Percentiles rank a stretch among this genome's conserved stretches.
Conservation (phyloP, 2,113 vertebrate genomes). For the Prochilodus magdalenae region DNA sequence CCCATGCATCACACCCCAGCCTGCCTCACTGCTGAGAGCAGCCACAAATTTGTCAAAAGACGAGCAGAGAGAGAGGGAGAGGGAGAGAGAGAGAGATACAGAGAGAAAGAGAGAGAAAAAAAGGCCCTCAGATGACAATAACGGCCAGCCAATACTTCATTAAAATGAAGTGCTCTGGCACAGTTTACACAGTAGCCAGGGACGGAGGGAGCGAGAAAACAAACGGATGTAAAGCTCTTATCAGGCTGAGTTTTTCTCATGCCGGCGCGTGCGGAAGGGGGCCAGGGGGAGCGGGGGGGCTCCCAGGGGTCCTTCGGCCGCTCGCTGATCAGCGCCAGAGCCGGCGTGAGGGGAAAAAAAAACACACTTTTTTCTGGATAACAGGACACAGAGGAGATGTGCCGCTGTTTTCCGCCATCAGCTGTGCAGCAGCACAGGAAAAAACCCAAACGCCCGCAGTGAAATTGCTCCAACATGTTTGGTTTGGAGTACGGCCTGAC, state of each 20-base stretch:
- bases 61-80: slow-evolving; percentile 35
- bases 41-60: slow-evolving; percentile 88
- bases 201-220: slow-evolving; percentile 35
- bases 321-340: slow-evolving; percentile 45
- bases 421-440: background rate
- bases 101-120: slow-evolving; percentile 35
- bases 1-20: slow-evolving; percentile 88
- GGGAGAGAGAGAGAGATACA: slow-evolving; percentile 36
- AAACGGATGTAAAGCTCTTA: slow-evolving; percentile 68
- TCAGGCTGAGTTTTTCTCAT: slow-evolving; percentile 67
- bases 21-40: slow-evolving; percentile 79
- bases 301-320: slow-evolving; percentile 51
- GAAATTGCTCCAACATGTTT: background rate
- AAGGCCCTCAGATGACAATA: slow-evolving; percentile 84
- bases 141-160: slow-evolving; percentile 89
- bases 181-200: slow-evolving; percentile 73
- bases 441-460: background rate
- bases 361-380: slow-evolving; percentile 31
- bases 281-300: slow-evolving; percentile 47
- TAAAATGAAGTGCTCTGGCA: slow-evolving; percentile 91
- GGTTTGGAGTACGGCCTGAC: background rate
- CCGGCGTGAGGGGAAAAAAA: background rate
- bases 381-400: slow-evolving; percentile 28
- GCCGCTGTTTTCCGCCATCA: background rate
- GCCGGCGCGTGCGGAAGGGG: slow-evolving; percentile 52